Evolutionary conservation across 2,113 vertebrate genomes (phyloP).

Genomic region (Xiphias gladius): DNA sequence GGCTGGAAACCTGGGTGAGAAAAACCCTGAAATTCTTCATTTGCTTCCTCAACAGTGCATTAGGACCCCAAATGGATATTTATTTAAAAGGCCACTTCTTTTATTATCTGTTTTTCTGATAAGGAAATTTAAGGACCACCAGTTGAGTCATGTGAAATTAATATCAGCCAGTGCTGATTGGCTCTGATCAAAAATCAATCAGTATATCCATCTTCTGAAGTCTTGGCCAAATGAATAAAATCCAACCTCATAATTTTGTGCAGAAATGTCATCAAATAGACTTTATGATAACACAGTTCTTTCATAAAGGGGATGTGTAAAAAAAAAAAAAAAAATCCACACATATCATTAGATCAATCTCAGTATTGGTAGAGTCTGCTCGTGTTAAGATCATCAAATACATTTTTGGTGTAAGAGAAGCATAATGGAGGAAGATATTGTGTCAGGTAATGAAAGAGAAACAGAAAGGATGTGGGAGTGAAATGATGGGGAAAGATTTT

Average conservation of each 20-base stretch:
- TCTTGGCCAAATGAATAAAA: not conserved
- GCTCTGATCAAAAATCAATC: not conserved
- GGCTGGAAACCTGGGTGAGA: not conserved
- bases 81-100: not conserved
- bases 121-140: not conserved
- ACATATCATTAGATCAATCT: not conserved
- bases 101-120: not conserved
- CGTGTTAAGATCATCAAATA: slow-evolving; percentile 16
- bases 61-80: not conserved
- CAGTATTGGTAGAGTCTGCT: not conserved
- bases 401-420: slow-evolving; percentile 2
- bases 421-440: slow-evolving; percentile 19
- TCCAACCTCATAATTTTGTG: no score
- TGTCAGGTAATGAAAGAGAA: slow-evolving; percentile 29
- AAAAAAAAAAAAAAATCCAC: not conserved
- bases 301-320: not conserved
- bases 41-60: not conserved
- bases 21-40: not conserved
- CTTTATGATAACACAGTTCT: not conserved
- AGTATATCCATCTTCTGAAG: not conserved
- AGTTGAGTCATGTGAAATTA: slow-evolving; percentile 1
- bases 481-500: slow-evolving; percentile 20
- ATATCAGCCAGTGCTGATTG: not conserved
- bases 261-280: slow-evolving; percentile 13
- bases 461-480: slow-evolving; percentile 10